Evolutionary conservation across 2,797 vertebrate genomes (phyloP).

Genomic region (Limnodromus scolopaceus): DNA sequence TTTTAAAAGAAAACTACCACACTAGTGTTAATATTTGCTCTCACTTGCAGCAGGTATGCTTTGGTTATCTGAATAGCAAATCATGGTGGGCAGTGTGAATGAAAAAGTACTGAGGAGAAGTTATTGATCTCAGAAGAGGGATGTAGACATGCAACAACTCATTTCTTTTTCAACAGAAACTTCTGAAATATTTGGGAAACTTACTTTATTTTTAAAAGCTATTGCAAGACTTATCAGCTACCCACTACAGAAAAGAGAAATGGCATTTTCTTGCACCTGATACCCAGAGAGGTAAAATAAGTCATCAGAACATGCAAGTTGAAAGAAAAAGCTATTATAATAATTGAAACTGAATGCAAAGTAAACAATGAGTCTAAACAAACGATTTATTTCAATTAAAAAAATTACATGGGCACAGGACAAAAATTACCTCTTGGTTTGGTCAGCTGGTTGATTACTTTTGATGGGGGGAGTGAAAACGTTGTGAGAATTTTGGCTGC

Average conservation of each 20-base stretch:
- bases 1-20: conserved; percentile 59
- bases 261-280: background rate
- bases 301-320: background rate
- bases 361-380: background rate
- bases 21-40: conserved; percentile 65
- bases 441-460: background rate
- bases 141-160: background rate
- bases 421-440: background rate
- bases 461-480: background rate
- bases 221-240: conserved; percentile 11
- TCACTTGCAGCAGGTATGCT: conserved; percentile 53
- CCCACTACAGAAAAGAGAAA: conserved; percentile 23
- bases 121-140: conserved; percentile 8
- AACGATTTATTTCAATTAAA: background rate
- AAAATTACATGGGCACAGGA: background rate
- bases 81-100: background rate
- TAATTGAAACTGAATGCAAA: background rate
- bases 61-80: conserved; percentile 54
- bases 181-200: background rate
- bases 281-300: background rate
- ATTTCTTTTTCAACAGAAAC: background rate
- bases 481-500: background rate
- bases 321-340: background rate
- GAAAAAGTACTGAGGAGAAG: conserved; percentile 8
- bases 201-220: conserved; percentile 9